Conservation (phyloP, 2,888 invertebrate species). For the Oscheius sp. region DNA sequence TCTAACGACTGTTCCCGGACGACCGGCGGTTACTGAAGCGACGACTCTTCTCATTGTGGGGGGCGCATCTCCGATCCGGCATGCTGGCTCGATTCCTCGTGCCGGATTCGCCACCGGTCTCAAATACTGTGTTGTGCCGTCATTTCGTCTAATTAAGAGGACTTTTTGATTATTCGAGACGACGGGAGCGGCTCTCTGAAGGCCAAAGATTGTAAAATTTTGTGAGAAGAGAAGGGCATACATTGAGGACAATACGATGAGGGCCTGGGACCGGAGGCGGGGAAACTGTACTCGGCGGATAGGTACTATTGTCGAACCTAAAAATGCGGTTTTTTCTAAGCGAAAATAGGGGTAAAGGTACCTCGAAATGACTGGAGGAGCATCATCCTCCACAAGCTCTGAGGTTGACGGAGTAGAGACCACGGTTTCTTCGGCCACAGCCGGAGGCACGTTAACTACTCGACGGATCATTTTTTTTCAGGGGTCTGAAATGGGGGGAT, state of each 20-base stretch:
- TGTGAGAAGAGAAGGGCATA: not conserved
- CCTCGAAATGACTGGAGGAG: slow-evolving; percentile 12
- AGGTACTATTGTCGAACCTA: slow-evolving; percentile 15
- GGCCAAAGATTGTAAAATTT: not conserved
- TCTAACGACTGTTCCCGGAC: slow-evolving; percentile 9
- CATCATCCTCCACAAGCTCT: slow-evolving; percentile 1
- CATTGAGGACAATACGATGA: slow-evolving; percentile 15
- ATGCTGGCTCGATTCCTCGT: not conserved
- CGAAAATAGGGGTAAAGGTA: not conserved
- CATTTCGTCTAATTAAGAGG: slow-evolving; percentile 42
- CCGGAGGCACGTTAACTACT: slow-evolving; percentile 3
- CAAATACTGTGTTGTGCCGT: slow-evolving; percentile 44
- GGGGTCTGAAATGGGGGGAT: too few relatives aligned
- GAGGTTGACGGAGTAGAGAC: slow-evolving; percentile 4
- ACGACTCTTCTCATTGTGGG: slow-evolving; percentile 22
- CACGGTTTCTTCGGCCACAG: slow-evolving; percentile 43
- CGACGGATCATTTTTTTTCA: not conserved
- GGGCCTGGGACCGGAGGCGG: not conserved
- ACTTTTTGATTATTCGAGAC: slow-evolving; percentile 21
- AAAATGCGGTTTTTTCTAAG: not conserved
- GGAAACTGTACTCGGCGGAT: not conserved
- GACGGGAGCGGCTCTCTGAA: not conserved
- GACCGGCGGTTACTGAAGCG: slow-evolving; percentile 1
- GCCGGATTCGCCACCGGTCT: slow-evolving; percentile 34
- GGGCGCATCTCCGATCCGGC: not conserved